A percentile compares a stretch with the other conserved stretches of the same genome.
Evolutionary conservation across 2,113 vertebrate genomes (phyloP).

Genomic region (Mormyrus lacerda): DNA sequence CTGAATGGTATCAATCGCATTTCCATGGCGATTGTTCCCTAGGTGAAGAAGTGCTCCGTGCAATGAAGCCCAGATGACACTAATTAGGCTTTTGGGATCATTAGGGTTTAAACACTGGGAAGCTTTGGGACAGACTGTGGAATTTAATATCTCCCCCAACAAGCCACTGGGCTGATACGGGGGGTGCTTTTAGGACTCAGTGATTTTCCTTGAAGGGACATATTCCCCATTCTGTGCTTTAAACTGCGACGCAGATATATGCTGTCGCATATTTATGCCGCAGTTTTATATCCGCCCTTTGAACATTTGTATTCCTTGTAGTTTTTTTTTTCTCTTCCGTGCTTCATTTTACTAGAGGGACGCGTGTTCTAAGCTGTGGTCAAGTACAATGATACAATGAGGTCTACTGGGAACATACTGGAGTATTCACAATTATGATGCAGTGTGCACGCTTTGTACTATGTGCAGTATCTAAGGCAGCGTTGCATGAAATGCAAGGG

Average conservation of each 20-base stretch:
- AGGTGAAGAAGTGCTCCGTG: neutral
- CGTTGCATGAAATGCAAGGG: neutral
- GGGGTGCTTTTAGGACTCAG: neutral
- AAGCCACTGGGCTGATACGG: neutral
- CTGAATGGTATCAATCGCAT: neutral
- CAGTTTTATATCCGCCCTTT: neutral
- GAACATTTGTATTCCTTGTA: neutral
- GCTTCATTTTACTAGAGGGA: neutral
- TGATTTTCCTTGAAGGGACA: neutral
- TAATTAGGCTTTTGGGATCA: neutral
- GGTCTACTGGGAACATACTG: neutral
- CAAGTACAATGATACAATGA: neutral
- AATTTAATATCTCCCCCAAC: neutral
- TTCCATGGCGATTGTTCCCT: neutral
- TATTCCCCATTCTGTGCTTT: neutral
- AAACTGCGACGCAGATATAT: neutral
- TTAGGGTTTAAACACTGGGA: neutral
- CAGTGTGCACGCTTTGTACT: neutral
- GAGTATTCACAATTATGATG: neutral
- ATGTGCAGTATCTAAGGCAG: neutral
- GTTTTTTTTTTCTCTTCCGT: neutral
- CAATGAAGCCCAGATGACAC: neutral
- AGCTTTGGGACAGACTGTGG: neutral
- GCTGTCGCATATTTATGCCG: neutral
- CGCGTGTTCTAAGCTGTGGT: neutral